Conservation (phyloP, 2,888 invertebrate genomes). For the Eupithecia tripunctaria region DNA sequence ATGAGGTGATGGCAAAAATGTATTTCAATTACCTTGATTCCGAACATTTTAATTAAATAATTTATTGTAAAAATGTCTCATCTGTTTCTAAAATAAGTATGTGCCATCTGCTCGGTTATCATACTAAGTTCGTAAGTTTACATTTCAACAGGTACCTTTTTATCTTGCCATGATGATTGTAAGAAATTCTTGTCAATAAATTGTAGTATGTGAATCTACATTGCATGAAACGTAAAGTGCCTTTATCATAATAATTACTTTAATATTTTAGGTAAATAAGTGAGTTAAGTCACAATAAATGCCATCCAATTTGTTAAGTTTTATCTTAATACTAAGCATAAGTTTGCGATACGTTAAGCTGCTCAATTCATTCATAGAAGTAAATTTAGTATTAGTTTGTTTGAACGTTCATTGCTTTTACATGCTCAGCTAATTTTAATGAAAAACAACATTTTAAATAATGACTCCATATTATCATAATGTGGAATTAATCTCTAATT, state of each 20-base stretch:
- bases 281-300: conserved; percentile 84
- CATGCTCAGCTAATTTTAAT: background rate
- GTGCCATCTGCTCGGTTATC: conserved; percentile 83
- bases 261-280: conserved; percentile 74
- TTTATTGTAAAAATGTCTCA: conserved; percentile 22
- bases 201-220: conserved; percentile 69
- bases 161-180: conserved; percentile 84
- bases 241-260: conserved; percentile 79
- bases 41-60: conserved; percentile 11
- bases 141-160: conserved; percentile 83
- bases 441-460: conserved; percentile 42
- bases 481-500: conserved; percentile 40
- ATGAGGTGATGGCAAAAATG: conserved; percentile 69
- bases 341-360: conserved; percentile 78
- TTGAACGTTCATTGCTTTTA: conserved; percentile 61
- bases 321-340: conserved; percentile 67
- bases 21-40: conserved; percentile 25
- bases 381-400: conserved; percentile 69
- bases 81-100: conserved; percentile 54
- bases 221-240: conserved; percentile 75
- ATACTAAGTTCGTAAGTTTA: conserved; percentile 77
- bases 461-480: conserved; percentile 43
- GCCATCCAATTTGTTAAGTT: conserved; percentile 85
- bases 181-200: conserved; percentile 81
- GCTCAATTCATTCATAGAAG: conserved; percentile 82